Conservation (phyloP, 2,888 invertebrate genomes). For the Allolobophora icterica region DNA sequence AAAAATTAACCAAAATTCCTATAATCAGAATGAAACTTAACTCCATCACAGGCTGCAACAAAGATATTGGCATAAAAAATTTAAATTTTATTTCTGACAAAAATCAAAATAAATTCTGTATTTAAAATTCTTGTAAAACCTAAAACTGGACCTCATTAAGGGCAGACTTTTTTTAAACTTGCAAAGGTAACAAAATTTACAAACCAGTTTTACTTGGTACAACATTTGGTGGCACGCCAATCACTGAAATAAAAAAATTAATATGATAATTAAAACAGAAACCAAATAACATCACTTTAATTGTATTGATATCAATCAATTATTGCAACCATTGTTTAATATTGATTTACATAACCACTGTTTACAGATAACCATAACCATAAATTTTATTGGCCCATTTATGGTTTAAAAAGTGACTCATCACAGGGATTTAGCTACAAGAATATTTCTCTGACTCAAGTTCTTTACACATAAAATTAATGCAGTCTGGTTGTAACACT, state of each 20-base stretch:
- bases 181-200: background rate
- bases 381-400: too few relatives aligned
- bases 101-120: too few relatives aligned
- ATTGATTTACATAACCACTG: too few relatives aligned
- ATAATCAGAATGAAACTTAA: too few relatives aligned
- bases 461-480: background rate
- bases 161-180: background rate
- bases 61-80: too few relatives aligned
- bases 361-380: too few relatives aligned
- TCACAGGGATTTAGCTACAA: background rate
- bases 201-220: conserved; percentile 19
- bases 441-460: background rate
- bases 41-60: too few relatives aligned
- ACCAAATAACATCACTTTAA: background rate
- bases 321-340: too few relatives aligned
- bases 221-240: background rate
- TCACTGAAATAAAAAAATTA: background rate
- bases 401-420: background rate
- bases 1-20: too few relatives aligned
- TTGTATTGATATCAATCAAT: background rate
- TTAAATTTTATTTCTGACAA: too few relatives aligned
- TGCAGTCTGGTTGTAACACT: background rate
- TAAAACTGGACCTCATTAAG: background rate
- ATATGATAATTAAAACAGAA: conserved; percentile 5
- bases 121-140: too few relatives aligned